Conservation (phyloP, 53 echinoderm and acorn worm species). For the Patiria pectinifera region DNA sequence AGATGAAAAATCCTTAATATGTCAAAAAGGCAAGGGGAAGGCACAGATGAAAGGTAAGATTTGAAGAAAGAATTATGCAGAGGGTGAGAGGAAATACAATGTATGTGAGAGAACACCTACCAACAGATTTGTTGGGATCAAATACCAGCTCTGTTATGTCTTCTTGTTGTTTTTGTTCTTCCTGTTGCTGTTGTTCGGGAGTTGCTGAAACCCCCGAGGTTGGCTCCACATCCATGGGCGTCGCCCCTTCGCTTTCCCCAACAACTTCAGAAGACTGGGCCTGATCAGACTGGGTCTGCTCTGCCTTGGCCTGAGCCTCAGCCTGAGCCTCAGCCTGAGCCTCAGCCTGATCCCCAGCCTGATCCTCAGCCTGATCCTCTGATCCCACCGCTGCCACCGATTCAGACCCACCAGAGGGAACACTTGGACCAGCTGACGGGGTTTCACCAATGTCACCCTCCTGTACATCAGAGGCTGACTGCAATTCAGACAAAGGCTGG, state of each 20-base stretch:
- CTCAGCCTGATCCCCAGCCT: background rate
- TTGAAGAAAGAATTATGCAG: background rate
- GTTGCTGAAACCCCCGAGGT: background rate
- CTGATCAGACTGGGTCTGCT: slow-evolving; percentile 30
- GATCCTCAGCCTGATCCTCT: background rate
- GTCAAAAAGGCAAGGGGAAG: background rate
- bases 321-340: too few species aligned
- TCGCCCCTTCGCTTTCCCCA: background rate
- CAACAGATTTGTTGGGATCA: slow-evolving; percentile 60
- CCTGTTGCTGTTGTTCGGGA: slow-evolving; percentile 10
- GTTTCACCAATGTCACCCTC: background rate
- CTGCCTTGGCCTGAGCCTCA: background rate
- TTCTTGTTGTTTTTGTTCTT: background rate
- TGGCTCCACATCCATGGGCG: background rate
- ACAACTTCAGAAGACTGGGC: background rate
- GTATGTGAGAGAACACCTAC: slow-evolving; percentile 40
- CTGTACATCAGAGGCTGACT: background rate
- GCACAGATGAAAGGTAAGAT: background rate
- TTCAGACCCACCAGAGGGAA: slow-evolving; percentile 1
- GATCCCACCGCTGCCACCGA: background rate
- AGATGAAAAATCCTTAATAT: background rate
- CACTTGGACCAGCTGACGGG: background rate
- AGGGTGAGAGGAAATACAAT: background rate
- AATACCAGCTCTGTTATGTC: slow-evolving; percentile 31
- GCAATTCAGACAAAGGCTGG: background rate